These are phyloP conservation scores for Aphidoletes aphidimyza DNA, from an alignment of 2,888 invertebrate genomes.

Conservation along the genomic window DNA sequence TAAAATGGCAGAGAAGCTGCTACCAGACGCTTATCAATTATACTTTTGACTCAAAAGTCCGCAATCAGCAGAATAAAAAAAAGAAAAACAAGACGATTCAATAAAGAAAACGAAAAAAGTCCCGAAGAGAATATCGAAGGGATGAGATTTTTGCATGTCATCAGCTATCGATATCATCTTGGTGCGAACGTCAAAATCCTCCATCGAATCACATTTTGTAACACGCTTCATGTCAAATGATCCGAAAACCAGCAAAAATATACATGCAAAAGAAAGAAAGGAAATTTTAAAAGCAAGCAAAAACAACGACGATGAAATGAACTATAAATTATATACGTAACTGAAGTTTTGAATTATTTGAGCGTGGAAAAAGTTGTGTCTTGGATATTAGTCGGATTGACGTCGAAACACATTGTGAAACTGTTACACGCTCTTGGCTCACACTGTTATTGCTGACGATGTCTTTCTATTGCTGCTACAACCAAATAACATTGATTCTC, in stretches of 20 bases:
- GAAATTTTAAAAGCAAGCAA: neutral
- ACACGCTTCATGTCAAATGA: neutral
- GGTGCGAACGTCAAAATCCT: neutral
- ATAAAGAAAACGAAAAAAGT: neutral
- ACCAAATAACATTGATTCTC: neutral
- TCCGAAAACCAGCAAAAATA: neutral
- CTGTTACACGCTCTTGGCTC: neutral
- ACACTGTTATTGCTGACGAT: neutral
- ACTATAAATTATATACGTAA: conserved; percentile 30
- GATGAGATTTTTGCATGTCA: neutral
- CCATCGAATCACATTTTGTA: neutral
- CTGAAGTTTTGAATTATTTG: conserved; percentile 39
- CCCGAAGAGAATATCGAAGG: neutral
- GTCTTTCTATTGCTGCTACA: neutral
- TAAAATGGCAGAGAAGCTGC: neutral
- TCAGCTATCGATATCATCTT: neutral
- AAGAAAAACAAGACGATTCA: neutral
- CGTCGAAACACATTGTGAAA: neutral
- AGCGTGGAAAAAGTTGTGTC: neutral
- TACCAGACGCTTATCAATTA: neutral
- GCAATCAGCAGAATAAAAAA: neutral
- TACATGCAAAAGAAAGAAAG: neutral
- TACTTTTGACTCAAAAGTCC: neutral
- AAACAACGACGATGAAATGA: neutral
- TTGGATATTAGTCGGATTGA: neutral